Conservation (phyloP, 2,113 vertebrate species). For the Pituophis catenifer region DNA sequence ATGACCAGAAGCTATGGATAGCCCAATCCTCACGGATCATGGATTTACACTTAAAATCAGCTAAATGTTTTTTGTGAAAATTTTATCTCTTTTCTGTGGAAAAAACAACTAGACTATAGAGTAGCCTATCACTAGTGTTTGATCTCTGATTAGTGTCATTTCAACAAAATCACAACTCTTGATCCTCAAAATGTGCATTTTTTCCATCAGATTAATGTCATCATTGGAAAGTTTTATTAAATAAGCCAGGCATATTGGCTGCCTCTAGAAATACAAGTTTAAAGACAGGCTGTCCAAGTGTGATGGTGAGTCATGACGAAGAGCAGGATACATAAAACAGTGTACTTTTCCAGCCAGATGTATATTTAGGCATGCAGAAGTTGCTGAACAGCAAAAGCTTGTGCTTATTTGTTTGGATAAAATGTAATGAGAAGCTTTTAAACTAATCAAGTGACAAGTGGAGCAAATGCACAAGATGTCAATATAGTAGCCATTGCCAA, state of each 20-base stretch:
- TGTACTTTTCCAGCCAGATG: slow-evolving; percentile 51
- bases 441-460: slow-evolving; percentile 27
- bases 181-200: neutral
- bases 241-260: slow-evolving; percentile 25
- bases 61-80: neutral
- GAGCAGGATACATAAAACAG: slow-evolving; percentile 32
- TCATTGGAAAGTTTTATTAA: neutral
- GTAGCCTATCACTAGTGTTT: neutral
- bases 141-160: neutral
- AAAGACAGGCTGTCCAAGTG: neutral
- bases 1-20: neutral
- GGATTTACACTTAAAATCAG: neutral
- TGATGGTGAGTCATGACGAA: slow-evolving; percentile 24
- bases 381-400: slow-evolving; percentile 46
- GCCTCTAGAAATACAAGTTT: slow-evolving; percentile 30
- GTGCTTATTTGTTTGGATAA: slow-evolving; percentile 33
- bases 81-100: neutral
- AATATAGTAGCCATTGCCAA: slow-evolving; percentile 44
- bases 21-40: neutral
- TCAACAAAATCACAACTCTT: neutral
- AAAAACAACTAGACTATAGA: neutral
- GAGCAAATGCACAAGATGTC: slow-evolving; percentile 55
- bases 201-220: neutral
- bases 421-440: slow-evolving; percentile 58
- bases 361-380: slow-evolving; percentile 59